Conservation (phyloP, 2,797 vertebrate species). For the Allobates femoralis region DNA sequence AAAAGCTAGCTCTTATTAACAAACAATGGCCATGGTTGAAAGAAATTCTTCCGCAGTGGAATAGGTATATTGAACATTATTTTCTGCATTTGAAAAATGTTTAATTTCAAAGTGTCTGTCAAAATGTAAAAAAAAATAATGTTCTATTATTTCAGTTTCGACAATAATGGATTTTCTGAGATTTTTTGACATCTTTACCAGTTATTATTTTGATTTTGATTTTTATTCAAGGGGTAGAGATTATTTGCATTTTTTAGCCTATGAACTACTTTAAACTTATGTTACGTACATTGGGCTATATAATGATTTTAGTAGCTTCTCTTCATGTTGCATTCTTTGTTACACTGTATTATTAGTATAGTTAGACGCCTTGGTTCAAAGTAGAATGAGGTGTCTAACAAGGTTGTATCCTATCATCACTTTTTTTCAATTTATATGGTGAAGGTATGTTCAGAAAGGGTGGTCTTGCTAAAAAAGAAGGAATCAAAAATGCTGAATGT, state of each 20-base stretch:
- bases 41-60: slow-evolving; percentile 74
- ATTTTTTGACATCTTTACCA: not conserved
- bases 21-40: slow-evolving; percentile 83
- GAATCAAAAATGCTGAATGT: too few relatives aligned
- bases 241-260: not conserved
- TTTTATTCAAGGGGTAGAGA: not conserved
- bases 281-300: not conserved
- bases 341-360: too few relatives aligned
- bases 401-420: too few relatives aligned
- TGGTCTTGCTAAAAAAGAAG: too few relatives aligned
- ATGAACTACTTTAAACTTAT: not conserved
- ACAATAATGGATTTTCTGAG: slow-evolving; percentile 11
- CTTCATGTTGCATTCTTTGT: not conserved
- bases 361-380: too few relatives aligned
- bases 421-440: too few relatives aligned
- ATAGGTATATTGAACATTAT: slow-evolving; percentile 79
- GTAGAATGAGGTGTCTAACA: too few relatives aligned
- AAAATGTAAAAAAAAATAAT: slow-evolving; percentile 38
- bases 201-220: not conserved
- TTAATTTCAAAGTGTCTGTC: slow-evolving; percentile 66
- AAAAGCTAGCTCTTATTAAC: slow-evolving; percentile 87
- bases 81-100: slow-evolving; percentile 79
- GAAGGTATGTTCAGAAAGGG: too few relatives aligned
- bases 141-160: slow-evolving; percentile 14
- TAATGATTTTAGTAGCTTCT: not conserved